A percentile compares a stretch with the other conserved stretches of the same genome.
Evolutionary conservation across 1,140 invertebrate species (phyloP).

Genomic region (Microplitis mediator): DNA sequence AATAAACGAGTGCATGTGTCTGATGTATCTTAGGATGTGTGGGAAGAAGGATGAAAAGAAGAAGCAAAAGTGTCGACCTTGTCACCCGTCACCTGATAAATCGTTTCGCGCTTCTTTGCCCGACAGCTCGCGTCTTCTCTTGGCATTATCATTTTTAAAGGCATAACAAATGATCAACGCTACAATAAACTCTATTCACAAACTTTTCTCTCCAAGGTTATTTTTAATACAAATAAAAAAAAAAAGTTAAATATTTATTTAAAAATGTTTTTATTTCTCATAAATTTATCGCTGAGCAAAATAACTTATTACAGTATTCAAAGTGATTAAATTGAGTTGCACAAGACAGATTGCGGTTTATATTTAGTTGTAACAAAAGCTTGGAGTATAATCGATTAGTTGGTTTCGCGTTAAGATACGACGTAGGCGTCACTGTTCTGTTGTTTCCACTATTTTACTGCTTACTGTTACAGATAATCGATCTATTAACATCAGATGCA

Average conservation of each 20-base stretch:
- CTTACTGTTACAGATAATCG: constrained; percentile 35
- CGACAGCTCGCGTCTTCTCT: constrained; percentile 15
- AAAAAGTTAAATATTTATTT: no score
- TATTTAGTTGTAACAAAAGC: no score
- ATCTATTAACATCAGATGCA: constrained; percentile 46
- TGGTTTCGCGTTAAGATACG: background rate
- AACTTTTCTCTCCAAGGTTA: no score
- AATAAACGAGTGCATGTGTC: no score
- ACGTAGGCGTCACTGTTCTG: background rate
- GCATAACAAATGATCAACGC: constrained; percentile 52
- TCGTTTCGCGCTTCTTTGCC: constrained; percentile 30
- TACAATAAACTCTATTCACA: constrained; percentile 40
- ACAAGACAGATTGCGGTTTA: no score
- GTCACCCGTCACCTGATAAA: constrained; percentile 41
- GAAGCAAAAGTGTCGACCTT: constrained; percentile 8
- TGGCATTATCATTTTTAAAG: constrained; percentile 48
- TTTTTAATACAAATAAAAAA: no score
- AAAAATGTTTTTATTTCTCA: no score
- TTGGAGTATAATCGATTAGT: no score
- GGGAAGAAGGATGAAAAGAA: background rate
- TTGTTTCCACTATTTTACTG: background rate
- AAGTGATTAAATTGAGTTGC: no score
- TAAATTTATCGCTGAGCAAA: no score
- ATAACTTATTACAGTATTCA: no score
- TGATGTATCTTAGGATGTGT: background rate